Percentiles rank a stretch among this genome's conserved stretches.
These are phyloP conservation scores for Struthidea cinerea DNA, from an alignment of 2,113 vertebrate genomes.

Conservation along the genomic window DNA sequence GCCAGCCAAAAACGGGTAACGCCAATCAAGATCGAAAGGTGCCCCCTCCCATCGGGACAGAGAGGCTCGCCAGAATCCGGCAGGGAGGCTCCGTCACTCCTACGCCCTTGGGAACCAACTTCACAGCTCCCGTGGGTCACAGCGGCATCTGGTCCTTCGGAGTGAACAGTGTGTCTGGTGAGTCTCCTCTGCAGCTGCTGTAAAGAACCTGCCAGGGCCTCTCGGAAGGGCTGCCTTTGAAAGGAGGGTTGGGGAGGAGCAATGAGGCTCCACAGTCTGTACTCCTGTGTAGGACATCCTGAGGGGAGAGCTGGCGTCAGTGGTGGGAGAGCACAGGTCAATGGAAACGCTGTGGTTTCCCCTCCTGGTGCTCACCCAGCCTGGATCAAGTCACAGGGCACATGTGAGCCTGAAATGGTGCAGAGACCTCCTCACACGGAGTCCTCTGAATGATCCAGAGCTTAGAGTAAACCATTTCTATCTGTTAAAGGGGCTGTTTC, in stretches of 20 bases:
- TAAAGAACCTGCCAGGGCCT: fast-evolving
- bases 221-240: fast-evolving
- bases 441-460: background rate
- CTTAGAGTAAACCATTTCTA: background rate
- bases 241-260: background rate
- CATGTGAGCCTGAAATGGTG: background rate
- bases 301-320: background rate
- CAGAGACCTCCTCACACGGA: background rate
- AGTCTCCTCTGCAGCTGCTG: background rate
- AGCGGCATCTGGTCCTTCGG: conserved; percentile 99
- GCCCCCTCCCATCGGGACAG: conserved; percentile 94
- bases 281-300: fast-evolving
- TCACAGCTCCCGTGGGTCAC: conserved; percentile 92
- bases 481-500: background rate
- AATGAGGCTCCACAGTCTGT: background rate
- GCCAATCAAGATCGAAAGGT: conserved; percentile 90
- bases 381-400: background rate
- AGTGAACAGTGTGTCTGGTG: conserved; percentile 91
- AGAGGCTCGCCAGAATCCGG: conserved; percentile 90
- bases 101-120: conserved; percentile 88
- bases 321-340: fast-evolving
- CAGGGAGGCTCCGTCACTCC: conserved; percentile 94
- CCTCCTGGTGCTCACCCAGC: background rate
- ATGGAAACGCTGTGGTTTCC: fast-evolving
- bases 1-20: conserved; percentile 84